A percentile compares a stretch with the other conserved stretches of the same genome.
Evolutionary conservation across 2,797 vertebrate species (phyloP).

Genomic region (Smutsia temminckii): DNA sequence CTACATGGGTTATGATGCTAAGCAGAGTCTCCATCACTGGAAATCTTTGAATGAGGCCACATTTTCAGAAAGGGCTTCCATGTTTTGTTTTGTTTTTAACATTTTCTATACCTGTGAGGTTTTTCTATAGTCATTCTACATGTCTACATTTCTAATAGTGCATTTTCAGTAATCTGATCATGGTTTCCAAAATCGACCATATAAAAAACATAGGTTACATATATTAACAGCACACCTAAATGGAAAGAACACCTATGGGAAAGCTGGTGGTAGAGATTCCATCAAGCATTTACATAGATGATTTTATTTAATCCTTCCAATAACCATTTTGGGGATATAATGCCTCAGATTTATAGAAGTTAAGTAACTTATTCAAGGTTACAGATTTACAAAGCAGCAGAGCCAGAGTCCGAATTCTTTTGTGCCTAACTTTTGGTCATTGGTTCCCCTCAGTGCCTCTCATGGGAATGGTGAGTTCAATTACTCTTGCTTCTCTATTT

Average conservation of each 20-base stretch:
- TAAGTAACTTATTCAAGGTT: background rate
- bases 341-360: background rate
- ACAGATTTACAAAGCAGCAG: background rate
- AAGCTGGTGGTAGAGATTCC: background rate
- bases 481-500: background rate
- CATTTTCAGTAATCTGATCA: background rate
- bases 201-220: background rate
- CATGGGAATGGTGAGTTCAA: background rate
- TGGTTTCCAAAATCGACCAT: constrained; percentile 25
- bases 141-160: background rate
- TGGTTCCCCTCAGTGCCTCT: background rate
- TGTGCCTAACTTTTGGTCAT: background rate
- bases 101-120: background rate
- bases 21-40: background rate
- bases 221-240: background rate
- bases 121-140: background rate
- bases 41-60: background rate
- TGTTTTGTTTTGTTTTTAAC: background rate
- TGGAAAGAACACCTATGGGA: background rate
- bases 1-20: background rate
- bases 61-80: background rate
- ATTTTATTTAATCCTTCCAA: background rate
- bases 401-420: background rate
- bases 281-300: background rate
- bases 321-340: background rate